A percentile compares a stretch with the other conserved stretches of the same genome.
phyloP scores from a whole-genome alignment of 1,140 invertebrate genomes.

The Drosophila oshimai region DNA sequence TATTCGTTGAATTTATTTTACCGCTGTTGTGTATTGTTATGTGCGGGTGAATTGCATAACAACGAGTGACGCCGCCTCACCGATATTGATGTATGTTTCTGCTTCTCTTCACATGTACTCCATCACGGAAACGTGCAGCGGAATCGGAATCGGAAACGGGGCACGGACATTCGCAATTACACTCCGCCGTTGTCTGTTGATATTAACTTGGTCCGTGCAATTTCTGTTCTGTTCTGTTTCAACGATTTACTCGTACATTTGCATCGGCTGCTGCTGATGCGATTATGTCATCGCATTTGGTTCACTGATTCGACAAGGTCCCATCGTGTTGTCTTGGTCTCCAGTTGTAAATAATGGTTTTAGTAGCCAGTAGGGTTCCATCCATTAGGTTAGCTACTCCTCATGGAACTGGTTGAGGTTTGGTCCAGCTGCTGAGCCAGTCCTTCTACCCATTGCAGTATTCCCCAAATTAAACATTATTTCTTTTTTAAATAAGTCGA shows the following conservation, averaged over 20 bases:
- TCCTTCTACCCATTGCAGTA: neutral
- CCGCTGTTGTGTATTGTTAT: slow-evolving; percentile 3
- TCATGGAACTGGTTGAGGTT: neutral
- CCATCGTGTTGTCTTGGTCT: neutral
- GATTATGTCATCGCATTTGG: slow-evolving; percentile 31
- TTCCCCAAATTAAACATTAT: too few species aligned
- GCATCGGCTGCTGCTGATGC: slow-evolving; percentile 3
- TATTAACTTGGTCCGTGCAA: slow-evolving; percentile 13
- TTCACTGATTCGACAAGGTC: slow-evolving; percentile 25
- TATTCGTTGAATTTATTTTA: slow-evolving; percentile 1
- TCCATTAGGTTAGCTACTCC: neutral
- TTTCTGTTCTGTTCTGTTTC: neutral
- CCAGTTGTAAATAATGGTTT: neutral
- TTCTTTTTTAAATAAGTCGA: too few species aligned
- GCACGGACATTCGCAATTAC: slow-evolving; percentile 46
- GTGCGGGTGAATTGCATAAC: slow-evolving; percentile 9
- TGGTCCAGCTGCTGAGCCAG: slow-evolving; percentile 3
- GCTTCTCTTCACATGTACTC: slow-evolving; percentile 9
- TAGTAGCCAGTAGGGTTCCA: neutral
- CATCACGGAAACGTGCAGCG: slow-evolving; percentile 41
- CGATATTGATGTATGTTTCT: neutral
- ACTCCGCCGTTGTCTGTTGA: neutral
- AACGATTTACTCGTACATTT: slow-evolving; percentile 13
- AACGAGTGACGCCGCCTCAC: neutral
- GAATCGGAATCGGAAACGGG: slow-evolving; percentile 36